Conservation (phyloP, 2,113 vertebrate species). For the Morphnarchus princeps region DNA sequence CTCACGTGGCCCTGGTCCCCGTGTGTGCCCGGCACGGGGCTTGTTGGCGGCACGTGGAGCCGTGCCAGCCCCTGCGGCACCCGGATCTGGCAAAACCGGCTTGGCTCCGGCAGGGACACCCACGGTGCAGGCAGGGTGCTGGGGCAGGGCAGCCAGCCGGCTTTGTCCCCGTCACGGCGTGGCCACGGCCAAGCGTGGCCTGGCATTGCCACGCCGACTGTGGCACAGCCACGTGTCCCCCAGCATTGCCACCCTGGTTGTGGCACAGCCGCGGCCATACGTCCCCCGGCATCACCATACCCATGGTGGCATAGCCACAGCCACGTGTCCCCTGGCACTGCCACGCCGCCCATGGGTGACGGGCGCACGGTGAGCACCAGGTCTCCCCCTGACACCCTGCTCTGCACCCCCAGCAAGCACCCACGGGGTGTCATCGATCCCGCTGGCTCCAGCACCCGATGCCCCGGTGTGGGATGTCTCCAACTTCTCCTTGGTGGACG, state of each 20-base stretch:
- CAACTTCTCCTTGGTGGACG: constrained; percentile 80
- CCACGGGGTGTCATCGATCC: background rate
- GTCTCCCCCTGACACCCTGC: too few relatives aligned
- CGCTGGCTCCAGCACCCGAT: constrained; percentile 65
- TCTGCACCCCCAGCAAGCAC: background rate
- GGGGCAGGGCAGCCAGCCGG: background rate
- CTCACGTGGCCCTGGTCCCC: background rate
- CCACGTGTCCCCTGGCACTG: background rate
- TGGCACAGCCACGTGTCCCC: background rate
- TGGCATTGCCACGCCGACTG: fast-evolving
- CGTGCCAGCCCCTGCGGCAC: background rate
- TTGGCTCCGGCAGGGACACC: background rate
- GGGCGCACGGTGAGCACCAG: background rate
- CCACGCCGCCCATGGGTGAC: background rate
- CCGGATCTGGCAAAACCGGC: background rate
- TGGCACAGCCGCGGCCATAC: background rate
- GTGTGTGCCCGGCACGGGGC: background rate
- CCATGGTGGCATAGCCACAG: background rate
- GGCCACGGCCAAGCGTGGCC: background rate
- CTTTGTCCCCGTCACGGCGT: fast-evolving
- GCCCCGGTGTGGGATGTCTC: constrained; percentile 87
- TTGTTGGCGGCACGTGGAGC: background rate
- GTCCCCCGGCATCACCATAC: background rate
- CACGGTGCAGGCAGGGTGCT: background rate
- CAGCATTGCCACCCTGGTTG: fast-evolving